Evolutionary conservation across 2,888 invertebrate species (phyloP), one percentile per base, ranked within the genome.

Genomic region (Nomada ferruginata): DNA sequence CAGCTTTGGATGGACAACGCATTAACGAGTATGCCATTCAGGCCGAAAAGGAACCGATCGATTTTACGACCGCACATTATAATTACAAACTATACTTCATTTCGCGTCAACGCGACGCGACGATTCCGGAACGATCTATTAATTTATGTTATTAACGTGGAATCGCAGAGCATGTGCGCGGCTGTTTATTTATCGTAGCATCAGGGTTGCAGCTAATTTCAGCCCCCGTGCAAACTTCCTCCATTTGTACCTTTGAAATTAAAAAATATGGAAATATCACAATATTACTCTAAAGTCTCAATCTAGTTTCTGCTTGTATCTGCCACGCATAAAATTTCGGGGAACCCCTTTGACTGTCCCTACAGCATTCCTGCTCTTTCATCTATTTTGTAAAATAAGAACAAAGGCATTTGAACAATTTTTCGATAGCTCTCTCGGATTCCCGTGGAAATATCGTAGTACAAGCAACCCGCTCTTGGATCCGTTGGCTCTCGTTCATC

Each of bases 1-100:
- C 42, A 47, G 9, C 50, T 13, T 29, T 0, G 57, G 44, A 26
- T 69, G n/a, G 57, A 57, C 57, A 44, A 57, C 44, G 60, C 23
- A 64, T 57, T 60, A 65, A 69, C 70, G 59, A 59, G 57, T n/a
- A 36, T 23, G 64, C 29, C 29, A 65, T 64, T 65, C 50, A 69
- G 15, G 18, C 50, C 23, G 52, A 20, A 29, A 76, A 65, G 53
- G 26, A 44, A 53, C 26, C 55, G 42, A 55, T 55, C 20, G 26
- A 69, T 59, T 44, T 69, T 59, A 59, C 23, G 26, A n/a, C 3
- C 44, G n/a, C 36, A n/a, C 44, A 47, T 69, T 59, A 26, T 59
- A 69, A 69, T 69, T 69, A 44, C 26, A 18, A 53, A 20, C 69
- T n/a, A 26, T 47, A 26, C 23, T n/a, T n/a, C 44, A 47, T 44